Base-by-base conservation (phyloP, 2,113 vertebrate species). In the Tragelaphus imberbis region DNA sequence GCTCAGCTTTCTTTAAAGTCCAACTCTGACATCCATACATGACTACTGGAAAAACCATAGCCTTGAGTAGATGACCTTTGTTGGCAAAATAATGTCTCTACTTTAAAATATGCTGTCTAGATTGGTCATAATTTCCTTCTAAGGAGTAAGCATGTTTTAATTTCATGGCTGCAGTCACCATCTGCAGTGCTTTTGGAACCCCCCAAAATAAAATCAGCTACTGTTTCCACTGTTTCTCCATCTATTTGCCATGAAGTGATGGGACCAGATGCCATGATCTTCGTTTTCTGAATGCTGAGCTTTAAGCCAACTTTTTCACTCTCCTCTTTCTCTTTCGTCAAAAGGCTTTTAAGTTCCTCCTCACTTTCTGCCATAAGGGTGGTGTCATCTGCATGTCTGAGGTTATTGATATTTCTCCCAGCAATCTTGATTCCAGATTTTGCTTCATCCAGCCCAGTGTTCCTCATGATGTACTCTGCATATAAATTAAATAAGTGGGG, bases 141-240 rank as follows among this genome's bases (percentile, higher is more conserved):
- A 36, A 68, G 33, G 16, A 19, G 33, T 68, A 19, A 36, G 8
- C 16, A 19, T 68, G 16, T 68, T 68, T 68, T 36, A 68, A 68
- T 68, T 68, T 68, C 16, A 36, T 68, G 33, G 33, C 33, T 68
- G 33, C 9, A 36, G 16, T 68, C 16, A 68, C 33, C 7, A 68
- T n/a, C 65, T 68, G 16, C 8, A 68, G 33, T 68, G 65, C n/a
- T 0, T 36, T n/a, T 68, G 33, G 65, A 36, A 33, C 33, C 33
- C 16, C 0, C 0, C 0, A 65, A 65, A n/a, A 8, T n/a, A 65
- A 17, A n/a, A 16, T 68, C 33, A 68, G 33, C 8, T 9, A 68
- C 16, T 68, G 1, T 68, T 68, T 68, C 16, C 33, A 65, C 30
- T n/a, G 15, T 65, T 65, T 65, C 30, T 7, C 30, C 30, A 68